Evolutionary conservation across 2,797 vertebrate genomes (phyloP).

Genomic region (Delichon dasypus): DNA sequence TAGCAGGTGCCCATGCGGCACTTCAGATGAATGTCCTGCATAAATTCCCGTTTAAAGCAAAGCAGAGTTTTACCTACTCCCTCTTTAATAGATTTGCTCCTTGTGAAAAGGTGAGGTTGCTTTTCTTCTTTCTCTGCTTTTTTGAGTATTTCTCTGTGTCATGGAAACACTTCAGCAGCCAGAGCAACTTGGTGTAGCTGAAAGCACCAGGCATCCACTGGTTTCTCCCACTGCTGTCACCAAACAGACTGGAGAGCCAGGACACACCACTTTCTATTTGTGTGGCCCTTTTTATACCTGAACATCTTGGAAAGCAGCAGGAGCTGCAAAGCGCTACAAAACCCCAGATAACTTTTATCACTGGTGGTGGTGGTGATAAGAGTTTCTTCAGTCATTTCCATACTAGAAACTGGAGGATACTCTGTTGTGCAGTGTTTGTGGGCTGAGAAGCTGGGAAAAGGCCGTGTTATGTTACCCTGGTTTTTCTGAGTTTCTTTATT

Average conservation of each 20-base stretch:
- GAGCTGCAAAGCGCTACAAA: background rate
- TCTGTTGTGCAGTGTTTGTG: background rate
- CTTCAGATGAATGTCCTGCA: background rate
- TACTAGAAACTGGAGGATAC: background rate
- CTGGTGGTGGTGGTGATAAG: background rate
- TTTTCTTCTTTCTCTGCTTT: background rate
- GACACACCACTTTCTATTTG: background rate
- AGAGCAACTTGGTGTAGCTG: rapidly evolving
- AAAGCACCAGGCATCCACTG: rapidly evolving
- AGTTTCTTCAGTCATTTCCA: background rate
- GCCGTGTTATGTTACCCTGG: too few relatives aligned
- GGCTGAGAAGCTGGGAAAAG: background rate
- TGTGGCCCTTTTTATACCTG: background rate
- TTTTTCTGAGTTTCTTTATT: too few relatives aligned
- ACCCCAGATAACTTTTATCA: background rate
- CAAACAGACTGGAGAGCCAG: rapidly evolving
- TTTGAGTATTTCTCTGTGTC: background rate
- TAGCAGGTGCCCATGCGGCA: background rate
- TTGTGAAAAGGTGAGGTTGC: background rate
- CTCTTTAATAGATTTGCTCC: background rate
- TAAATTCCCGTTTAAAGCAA: background rate
- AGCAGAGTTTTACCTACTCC: background rate
- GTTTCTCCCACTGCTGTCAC: background rate
- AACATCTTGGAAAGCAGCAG: background rate
- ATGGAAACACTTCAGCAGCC: background rate